Evolutionary conservation across 1,140 invertebrate genomes (phyloP).

Genomic region (Orchesella cincta): DNA sequence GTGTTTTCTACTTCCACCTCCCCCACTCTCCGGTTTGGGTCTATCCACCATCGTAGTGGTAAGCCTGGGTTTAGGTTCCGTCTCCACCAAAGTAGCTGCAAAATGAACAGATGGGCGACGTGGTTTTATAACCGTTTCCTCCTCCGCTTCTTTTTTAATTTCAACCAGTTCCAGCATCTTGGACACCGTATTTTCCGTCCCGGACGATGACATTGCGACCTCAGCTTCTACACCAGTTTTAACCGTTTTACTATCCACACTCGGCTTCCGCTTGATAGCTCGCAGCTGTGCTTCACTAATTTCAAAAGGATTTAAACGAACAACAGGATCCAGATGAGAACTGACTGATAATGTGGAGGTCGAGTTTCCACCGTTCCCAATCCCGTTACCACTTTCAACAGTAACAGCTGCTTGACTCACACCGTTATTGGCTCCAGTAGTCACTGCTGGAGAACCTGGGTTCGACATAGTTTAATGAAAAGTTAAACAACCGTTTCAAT

Average conservation of each 20-base stretch:
- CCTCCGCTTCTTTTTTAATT: background rate
- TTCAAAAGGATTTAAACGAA: background rate
- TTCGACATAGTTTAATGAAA: constrained; percentile 2
- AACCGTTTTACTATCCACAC: background rate
- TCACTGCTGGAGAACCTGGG: background rate
- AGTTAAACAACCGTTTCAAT: too few relatives aligned
- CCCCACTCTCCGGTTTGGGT: background rate
- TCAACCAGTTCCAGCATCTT: background rate
- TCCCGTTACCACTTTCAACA: background rate
- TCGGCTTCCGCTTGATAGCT: background rate
- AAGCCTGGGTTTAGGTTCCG: background rate
- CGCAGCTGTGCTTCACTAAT: background rate
- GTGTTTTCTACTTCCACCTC: background rate
- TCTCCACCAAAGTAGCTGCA: background rate
- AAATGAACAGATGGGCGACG: background rate
- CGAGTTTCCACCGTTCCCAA: background rate
- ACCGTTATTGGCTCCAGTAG: background rate
- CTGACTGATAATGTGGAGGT: background rate
- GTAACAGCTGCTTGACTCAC: background rate
- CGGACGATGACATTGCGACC: background rate
- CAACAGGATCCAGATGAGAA: background rate
- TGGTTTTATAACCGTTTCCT: background rate
- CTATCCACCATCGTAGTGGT: background rate
- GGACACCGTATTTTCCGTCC: background rate
- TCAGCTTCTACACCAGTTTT: background rate